Conservation (phyloP, 2,113 vertebrate species). For the Calypte anna region DNA sequence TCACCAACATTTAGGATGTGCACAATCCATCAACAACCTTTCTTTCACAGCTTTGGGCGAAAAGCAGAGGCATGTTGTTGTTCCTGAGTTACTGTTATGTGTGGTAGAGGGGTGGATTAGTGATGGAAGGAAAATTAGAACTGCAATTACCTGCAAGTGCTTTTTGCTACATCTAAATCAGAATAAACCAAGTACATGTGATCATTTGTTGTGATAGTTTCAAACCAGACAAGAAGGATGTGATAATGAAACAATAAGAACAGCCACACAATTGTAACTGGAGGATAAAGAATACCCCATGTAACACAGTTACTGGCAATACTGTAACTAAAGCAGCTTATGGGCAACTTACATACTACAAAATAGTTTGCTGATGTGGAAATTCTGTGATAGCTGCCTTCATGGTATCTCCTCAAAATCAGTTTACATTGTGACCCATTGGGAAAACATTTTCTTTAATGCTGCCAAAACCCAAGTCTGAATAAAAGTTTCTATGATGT, state of each 20-base stretch:
- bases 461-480: conserved; percentile 25
- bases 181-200: not conserved
- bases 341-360: not conserved
- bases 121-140: not conserved
- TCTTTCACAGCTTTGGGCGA: not conserved
- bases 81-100: not conserved
- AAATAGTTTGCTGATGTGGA: conserved; percentile 24
- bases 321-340: not conserved
- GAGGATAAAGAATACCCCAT: not conserved
- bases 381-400: conserved; percentile 28
- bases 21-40: not conserved
- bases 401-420: not conserved
- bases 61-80: not conserved
- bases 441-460: conserved; percentile 45
- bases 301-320: not conserved
- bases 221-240: not conserved
- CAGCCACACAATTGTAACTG: not conserved
- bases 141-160: not conserved
- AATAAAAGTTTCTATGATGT: conserved; percentile 38
- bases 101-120: not conserved
- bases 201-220: not conserved
- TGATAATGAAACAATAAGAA: not conserved
- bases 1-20: not conserved
- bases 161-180: not conserved
- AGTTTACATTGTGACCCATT: not conserved